phyloP scores from a whole-genome alignment of 2,113 vertebrate species.

The Hepsetus odoe region DNA sequence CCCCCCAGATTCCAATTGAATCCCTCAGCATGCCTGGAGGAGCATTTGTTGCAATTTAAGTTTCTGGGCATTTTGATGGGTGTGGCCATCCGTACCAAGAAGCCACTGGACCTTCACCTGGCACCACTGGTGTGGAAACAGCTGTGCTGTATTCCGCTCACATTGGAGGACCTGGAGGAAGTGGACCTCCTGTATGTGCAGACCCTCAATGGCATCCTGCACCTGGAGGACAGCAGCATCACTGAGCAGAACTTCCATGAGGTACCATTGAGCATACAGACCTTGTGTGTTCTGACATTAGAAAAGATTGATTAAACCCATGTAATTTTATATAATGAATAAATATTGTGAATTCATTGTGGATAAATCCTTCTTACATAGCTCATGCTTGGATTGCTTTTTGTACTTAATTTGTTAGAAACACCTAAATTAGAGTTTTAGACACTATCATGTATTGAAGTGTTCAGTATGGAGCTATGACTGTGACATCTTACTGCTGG shows the following conservation, averaged over 20 bases:
- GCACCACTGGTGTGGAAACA: conserved; percentile 83
- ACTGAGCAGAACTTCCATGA: conserved; percentile 82
- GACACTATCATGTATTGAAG: too few relatives aligned
- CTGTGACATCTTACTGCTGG: too few relatives aligned
- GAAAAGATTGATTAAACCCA: too few relatives aligned
- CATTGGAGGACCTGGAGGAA: conserved; percentile 77
- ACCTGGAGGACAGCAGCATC: conserved; percentile 81
- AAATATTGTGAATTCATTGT: too few relatives aligned
- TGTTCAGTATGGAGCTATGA: too few relatives aligned
- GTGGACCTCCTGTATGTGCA: conserved; percentile 80
- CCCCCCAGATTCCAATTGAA: conserved; percentile 76
- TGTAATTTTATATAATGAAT: too few relatives aligned
- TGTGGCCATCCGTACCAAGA: conserved; percentile 81
- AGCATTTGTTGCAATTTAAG: conserved; percentile 79
- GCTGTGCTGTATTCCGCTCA: conserved; percentile 78
- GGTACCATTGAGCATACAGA: conserved; percentile 55
- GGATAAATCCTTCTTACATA: too few relatives aligned
- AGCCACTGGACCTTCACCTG: conserved; percentile 80
- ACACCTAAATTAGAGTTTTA: too few relatives aligned
- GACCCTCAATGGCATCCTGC: conserved; percentile 78
- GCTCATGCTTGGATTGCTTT: too few relatives aligned
- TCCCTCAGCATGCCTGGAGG: conserved; percentile 72
- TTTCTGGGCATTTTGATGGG: conserved; percentile 83
- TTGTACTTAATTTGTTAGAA: too few relatives aligned
- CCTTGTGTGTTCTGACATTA: too few relatives aligned